Evolutionary conservation across 2,113 vertebrate genomes (phyloP).

Genomic region (Daphoenositta chrysoptera): DNA sequence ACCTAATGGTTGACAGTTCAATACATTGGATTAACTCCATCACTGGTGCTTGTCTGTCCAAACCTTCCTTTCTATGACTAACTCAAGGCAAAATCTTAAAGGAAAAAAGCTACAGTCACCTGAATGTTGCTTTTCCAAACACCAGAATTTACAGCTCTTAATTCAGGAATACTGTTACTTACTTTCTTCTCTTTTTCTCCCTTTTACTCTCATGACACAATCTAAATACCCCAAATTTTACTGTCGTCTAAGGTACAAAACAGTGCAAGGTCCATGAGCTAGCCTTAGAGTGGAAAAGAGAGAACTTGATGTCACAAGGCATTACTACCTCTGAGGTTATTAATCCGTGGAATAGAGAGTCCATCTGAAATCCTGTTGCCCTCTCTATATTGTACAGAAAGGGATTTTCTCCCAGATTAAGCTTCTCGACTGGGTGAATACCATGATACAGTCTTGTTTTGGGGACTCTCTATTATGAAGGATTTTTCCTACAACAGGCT

Average conservation of each 20-base stretch:
- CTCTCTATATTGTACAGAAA: not conserved
- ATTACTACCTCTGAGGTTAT: not conserved
- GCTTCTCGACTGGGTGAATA: accelerated
- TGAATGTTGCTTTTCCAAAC: not conserved
- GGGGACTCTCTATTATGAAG: not conserved
- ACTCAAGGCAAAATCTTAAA: not conserved
- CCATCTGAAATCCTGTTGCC: not conserved
- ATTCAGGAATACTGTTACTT: not conserved
- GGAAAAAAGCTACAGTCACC: not conserved
- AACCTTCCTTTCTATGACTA: not conserved
- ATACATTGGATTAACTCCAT: not conserved
- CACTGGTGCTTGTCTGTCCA: not conserved
- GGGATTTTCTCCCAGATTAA: not conserved
- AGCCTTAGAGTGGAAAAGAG: not conserved
- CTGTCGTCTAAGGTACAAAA: not conserved
- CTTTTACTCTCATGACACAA: not conserved
- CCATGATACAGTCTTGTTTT: not conserved
- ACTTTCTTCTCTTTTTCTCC: not conserved
- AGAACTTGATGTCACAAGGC: not conserved
- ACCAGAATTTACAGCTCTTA: not conserved
- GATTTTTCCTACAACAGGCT: not conserved
- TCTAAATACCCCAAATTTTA: not conserved
- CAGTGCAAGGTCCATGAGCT: not conserved
- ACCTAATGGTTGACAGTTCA: not conserved
- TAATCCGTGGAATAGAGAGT: not conserved